phyloP scores from a whole-genome alignment of 2,797 vertebrate species.

The Strix occidentalis region DNA sequence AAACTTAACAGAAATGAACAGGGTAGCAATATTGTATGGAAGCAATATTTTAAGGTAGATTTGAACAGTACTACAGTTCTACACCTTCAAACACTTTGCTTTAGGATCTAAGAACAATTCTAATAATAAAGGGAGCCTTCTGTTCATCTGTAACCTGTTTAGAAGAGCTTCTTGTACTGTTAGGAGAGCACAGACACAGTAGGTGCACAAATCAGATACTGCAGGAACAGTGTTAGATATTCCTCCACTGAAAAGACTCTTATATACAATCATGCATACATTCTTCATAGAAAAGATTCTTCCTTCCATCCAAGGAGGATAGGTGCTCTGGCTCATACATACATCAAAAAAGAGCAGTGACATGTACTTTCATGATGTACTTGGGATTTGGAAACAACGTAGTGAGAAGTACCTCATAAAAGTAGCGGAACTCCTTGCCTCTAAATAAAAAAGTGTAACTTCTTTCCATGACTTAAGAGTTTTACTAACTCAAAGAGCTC shows the following conservation, averaged over 20 bases:
- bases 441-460: not conserved
- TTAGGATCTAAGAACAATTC: not conserved
- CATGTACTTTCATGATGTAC: rapidly evolving
- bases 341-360: not conserved
- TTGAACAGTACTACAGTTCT: not conserved
- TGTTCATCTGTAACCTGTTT: not conserved
- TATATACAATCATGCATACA: not conserved
- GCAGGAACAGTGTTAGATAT: not conserved
- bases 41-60: not conserved
- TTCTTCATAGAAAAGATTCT: not conserved
- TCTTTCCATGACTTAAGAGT: not conserved
- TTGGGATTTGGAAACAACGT: not conserved
- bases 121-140: not conserved
- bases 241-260: not conserved
- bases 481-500: not conserved
- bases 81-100: not conserved
- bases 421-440: not conserved
- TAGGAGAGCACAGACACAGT: not conserved
- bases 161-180: not conserved
- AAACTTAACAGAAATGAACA: not conserved
- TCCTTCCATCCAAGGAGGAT: not conserved
- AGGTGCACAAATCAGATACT: not conserved
- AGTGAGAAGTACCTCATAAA: not conserved
- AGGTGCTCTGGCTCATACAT: not conserved
- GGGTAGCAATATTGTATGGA: not conserved